Percentiles rank a stretch among this genome's conserved stretches.
Evolutionary conservation across 2,888 invertebrate species (phyloP).

Genomic region (Coelogynopora nodosa): DNA sequence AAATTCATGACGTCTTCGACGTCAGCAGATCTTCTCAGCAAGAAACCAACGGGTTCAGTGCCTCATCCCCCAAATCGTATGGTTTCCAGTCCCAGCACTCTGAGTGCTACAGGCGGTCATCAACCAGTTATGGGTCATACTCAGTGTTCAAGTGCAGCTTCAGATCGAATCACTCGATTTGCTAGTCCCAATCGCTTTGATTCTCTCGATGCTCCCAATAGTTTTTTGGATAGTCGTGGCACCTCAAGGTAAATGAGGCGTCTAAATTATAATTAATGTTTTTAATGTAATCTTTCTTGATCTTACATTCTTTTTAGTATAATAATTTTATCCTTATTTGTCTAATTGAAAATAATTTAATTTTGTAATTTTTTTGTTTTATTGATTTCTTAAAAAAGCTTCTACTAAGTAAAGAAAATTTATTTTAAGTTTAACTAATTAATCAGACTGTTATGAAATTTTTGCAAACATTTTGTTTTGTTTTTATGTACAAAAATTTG

Average conservation of each 20-base stretch:
- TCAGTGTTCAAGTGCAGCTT: background rate
- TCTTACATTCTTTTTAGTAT: no score
- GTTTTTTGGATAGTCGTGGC: background rate
- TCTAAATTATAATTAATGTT: no score
- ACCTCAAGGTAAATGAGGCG: background rate
- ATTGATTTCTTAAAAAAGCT: no score
- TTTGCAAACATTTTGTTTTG: no score
- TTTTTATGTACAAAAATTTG: no score
- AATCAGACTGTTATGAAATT: no score
- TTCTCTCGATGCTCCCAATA: conserved; percentile 7
- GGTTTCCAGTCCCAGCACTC: background rate
- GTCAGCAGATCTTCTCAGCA: background rate
- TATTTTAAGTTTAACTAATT: no score
- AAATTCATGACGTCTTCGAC: background rate
- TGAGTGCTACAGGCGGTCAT: background rate
- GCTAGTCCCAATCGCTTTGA: conserved; percentile 10
- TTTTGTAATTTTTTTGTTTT: no score
- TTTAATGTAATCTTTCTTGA: no score
- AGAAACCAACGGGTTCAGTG: background rate
- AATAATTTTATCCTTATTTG: no score
- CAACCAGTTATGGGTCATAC: background rate
- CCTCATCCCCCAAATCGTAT: background rate
- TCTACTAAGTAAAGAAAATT: no score
- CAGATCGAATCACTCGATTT: background rate
- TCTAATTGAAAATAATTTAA: no score